Evolutionary conservation across 2,113 vertebrate species (phyloP).

Genomic region (Lophius piscatorius): DNA sequence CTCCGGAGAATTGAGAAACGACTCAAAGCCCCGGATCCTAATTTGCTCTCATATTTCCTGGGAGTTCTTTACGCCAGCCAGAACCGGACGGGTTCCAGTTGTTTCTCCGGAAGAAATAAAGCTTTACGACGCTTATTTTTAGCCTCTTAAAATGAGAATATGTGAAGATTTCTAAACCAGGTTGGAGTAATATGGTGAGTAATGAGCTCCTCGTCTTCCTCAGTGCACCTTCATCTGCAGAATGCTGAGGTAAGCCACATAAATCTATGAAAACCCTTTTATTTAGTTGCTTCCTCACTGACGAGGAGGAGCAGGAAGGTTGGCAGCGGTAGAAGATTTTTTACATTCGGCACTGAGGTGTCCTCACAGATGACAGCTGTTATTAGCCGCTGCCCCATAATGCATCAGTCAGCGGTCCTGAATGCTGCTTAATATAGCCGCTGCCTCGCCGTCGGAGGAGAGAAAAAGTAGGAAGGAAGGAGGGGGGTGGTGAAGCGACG

Average conservation of each 20-base stretch:
- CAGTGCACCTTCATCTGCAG: background rate
- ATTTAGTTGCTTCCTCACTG: background rate
- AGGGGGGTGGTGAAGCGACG: slow-evolving; percentile 3
- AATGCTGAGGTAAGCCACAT: too few relatives aligned
- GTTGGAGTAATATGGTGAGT: too few relatives aligned
- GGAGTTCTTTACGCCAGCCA: too few relatives aligned
- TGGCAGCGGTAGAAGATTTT: slow-evolving; percentile 36
- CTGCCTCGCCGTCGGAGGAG: slow-evolving; percentile 28
- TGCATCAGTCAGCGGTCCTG: slow-evolving; percentile 52
- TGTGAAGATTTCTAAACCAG: too few relatives aligned
- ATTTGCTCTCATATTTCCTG: too few relatives aligned
- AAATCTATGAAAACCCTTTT: too few relatives aligned
- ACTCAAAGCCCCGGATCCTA: too few relatives aligned
- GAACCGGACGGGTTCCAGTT: slow-evolving; percentile 2
- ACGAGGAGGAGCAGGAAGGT: slow-evolving; percentile 24
- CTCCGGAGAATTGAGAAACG: too few relatives aligned
- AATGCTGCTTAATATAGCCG: slow-evolving; percentile 53
- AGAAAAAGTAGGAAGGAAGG: slow-evolving; percentile 10
- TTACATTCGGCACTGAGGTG: background rate
- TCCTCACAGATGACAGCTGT: slow-evolving; percentile 58
- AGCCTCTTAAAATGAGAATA: slow-evolving; percentile 18
- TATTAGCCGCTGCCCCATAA: slow-evolving; percentile 52
- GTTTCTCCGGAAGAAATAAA: slow-evolving; percentile 8
- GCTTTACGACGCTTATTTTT: slow-evolving; percentile 15
- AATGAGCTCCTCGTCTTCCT: background rate